Conservation (phyloP, 2,888 invertebrate species). For the Pelosia muscerda region DNA sequence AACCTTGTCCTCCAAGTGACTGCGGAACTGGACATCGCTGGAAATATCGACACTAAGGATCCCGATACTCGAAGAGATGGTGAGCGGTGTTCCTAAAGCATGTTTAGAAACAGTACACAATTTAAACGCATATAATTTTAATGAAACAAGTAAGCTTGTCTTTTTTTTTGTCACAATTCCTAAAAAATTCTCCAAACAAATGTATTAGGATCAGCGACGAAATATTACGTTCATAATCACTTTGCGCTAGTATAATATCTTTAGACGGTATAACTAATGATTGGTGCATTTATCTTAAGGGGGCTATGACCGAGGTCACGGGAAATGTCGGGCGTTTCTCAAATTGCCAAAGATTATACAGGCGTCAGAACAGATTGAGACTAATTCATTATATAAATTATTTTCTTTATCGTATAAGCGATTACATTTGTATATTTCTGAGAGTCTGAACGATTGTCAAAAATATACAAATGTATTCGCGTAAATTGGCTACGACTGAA, state of each 20-base stretch:
- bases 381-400: conserved; percentile 35
- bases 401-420: not conserved
- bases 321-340: conserved; percentile 42
- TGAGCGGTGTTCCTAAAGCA: too few species aligned
- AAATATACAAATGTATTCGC: too few species aligned
- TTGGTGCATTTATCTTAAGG: conserved; percentile 51
- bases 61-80: too few species aligned
- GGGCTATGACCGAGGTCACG: conserved; percentile 42
- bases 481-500: too few species aligned
- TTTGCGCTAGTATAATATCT: conserved; percentile 49
- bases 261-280: conserved; percentile 52
- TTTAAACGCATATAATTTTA: not conserved
- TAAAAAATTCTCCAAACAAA: conserved; percentile 44
- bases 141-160: conserved; percentile 14
- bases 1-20: too few species aligned
- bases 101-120: not conserved
- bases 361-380: conserved; percentile 29
- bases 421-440: not conserved
- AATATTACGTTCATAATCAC: conserved; percentile 53
- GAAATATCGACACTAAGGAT: too few species aligned
- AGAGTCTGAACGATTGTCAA: too few species aligned
- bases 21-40: too few species aligned
- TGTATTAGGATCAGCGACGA: conserved; percentile 48
- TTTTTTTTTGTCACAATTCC: conserved; percentile 33
- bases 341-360: conserved; percentile 45